Base-by-base conservation (phyloP, 2,113 vertebrate genomes). In the Melanotaenia duboulayi region DNA sequence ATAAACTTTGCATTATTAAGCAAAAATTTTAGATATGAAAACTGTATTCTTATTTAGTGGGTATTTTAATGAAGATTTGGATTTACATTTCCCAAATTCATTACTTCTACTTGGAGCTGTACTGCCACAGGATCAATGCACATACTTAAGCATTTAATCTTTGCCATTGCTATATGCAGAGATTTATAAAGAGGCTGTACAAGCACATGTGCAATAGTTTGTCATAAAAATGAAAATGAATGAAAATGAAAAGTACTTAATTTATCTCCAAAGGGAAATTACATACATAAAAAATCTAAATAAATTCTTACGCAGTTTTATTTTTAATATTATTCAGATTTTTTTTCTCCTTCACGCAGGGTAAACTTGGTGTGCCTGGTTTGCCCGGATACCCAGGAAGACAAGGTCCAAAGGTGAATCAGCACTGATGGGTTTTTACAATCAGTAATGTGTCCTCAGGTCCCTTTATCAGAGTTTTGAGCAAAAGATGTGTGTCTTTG, bases 361-460 rank as follows among this genome's bases (percentile, higher is more conserved):
- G 91, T 70, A 89, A 89, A 59, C 89, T 93, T 23, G 92, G 92
- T 1, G 80, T 93, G 17, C 92, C 92, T 50, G 92, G 92, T 60
- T 82, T 93, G 79, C 92, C 90, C 12, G 92, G 92, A 69, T 93
- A 92, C 60, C 90, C 90, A 52, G 92, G 92, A 84, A 84, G 89
- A 83, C 90, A 81, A 81, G 92, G 92, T 59, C 23, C 89, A 42
- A 92, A 93, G 92, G 92, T 93, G 83, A 90, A 71, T 64, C 35
- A 68, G 55, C 68, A 42, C 13, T 64, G 72, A 86, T 73, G 58
- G 68, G 69, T 49, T 59, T 23, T 80, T 54, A 68, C 42, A 58
- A 76, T 66, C 51, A 52, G 50, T 61, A 76, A 78, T 70, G 48
- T 50, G 58, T 71, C 59, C 48, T 71, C 49, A 28, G 68, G 48